Conservation (phyloP, 2,888 invertebrate genomes). For the Tricholauxania praeusta region DNA sequence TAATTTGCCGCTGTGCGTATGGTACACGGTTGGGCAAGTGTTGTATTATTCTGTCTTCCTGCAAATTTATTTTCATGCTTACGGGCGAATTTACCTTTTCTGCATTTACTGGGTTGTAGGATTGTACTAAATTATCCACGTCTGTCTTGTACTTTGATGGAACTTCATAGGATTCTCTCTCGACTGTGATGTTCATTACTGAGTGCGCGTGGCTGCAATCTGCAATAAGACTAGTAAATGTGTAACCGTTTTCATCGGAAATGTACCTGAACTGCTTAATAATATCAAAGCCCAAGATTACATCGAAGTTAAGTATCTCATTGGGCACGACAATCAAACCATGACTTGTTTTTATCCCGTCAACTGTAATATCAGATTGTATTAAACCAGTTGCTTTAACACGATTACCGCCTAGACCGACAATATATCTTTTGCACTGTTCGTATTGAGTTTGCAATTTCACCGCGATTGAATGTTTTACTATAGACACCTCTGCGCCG, state of each 20-base stretch:
- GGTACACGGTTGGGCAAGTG: constrained; percentile 38
- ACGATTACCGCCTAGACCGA: too few species aligned
- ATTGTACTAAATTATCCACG: constrained; percentile 31
- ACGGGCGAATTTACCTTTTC: constrained; percentile 26
- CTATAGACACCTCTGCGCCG: too few species aligned
- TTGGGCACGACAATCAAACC: too few species aligned
- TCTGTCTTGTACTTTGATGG: constrained; percentile 25
- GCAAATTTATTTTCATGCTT: constrained; percentile 43
- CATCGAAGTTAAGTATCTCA: too few species aligned
- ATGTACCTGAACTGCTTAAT: constrained; percentile 27
- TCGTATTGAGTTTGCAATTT: too few species aligned
- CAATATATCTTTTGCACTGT: too few species aligned
- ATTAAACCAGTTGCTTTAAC: constrained; percentile 23
- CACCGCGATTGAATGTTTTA: too few species aligned
- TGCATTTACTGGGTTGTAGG: constrained; percentile 30
- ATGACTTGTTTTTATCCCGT: constrained; percentile 16
- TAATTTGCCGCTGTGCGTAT: constrained; percentile 36
- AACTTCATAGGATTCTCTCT: constrained; percentile 17
- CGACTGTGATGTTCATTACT: constrained; percentile 32
- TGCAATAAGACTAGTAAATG: constrained; percentile 24
- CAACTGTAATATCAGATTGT: constrained; percentile 30
- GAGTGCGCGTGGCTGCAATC: neutral
- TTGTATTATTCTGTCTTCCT: constrained; percentile 34
- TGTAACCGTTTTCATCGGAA: constrained; percentile 35
- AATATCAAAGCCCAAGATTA: constrained; percentile 34